Evolutionary conservation across 2,888 invertebrate species (phyloP).

Genomic region (Dorcus hopei): DNA sequence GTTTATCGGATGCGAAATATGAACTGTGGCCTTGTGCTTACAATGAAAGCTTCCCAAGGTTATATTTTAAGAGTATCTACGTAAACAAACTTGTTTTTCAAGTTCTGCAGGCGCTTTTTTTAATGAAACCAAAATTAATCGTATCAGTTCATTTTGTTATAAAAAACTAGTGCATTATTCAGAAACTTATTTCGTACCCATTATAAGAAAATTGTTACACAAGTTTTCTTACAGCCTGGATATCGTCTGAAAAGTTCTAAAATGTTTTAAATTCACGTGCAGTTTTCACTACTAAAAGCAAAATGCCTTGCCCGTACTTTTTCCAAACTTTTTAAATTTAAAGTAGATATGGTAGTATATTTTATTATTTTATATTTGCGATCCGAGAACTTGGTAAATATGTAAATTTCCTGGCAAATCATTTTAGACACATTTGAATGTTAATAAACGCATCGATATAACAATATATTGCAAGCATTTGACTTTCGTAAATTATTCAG

Average conservation of each 20-base stretch:
- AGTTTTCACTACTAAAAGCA: background rate
- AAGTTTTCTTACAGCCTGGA: slow-evolving; percentile 3
- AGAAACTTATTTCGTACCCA: background rate
- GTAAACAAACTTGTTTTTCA: background rate
- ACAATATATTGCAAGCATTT: too few relatives aligned
- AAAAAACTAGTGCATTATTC: background rate
- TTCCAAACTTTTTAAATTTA: background rate
- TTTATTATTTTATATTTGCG: background rate
- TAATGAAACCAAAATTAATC: background rate
- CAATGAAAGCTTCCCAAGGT: slow-evolving; percentile 4
- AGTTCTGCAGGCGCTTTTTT: too few relatives aligned
- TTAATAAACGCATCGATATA: background rate
- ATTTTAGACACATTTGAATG: background rate
- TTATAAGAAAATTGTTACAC: background rate
- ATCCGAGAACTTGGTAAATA: background rate
- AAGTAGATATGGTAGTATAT: background rate
- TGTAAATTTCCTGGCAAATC: background rate
- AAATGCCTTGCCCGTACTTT: background rate
- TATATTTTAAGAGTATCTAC: slow-evolving; percentile 1
- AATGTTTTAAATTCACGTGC: slow-evolving; percentile 4
- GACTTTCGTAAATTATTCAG: too few relatives aligned
- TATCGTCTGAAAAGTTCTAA: slow-evolving; percentile 1
- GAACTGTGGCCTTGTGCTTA: slow-evolving; percentile 4
- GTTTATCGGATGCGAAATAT: slow-evolving; percentile 8
- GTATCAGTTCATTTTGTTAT: background rate